phyloP scores from a whole-genome alignment of 2,113 vertebrate species.

The Gopherus flavomarginatus region DNA sequence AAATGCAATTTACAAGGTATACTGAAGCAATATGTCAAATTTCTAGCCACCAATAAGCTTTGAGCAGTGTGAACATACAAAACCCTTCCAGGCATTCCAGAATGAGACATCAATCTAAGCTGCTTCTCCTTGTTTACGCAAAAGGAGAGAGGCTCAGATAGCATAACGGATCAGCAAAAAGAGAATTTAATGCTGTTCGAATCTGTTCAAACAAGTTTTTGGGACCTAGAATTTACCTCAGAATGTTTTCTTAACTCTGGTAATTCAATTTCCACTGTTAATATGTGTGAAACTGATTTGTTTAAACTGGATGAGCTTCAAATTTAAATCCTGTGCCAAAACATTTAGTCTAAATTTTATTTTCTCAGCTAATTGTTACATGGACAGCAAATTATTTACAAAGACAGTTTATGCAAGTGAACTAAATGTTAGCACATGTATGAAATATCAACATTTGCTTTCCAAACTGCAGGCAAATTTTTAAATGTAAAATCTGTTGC shows the following conservation, averaged over 20 bases:
- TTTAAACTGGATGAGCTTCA: background rate
- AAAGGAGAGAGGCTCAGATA: background rate
- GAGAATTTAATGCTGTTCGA: background rate
- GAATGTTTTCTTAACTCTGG: background rate
- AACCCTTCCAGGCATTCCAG: background rate
- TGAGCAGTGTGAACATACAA: background rate
- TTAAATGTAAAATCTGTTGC: background rate
- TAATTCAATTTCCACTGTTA: background rate
- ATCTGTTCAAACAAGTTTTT: background rate
- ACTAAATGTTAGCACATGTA: background rate
- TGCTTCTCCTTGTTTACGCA: background rate
- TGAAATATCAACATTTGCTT: background rate
- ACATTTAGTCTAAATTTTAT: background rate
- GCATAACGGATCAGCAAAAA: background rate
- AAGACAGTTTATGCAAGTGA: background rate
- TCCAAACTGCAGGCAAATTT: background rate
- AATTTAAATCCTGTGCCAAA: background rate
- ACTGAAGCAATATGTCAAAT: background rate
- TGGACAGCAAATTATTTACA: background rate
- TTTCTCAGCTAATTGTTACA: background rate
- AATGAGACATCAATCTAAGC: background rate
- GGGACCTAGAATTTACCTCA: background rate
- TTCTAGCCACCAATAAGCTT: background rate
- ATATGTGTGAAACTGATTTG: background rate
- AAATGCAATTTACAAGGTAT: background rate